Evolutionary conservation across 2,888 invertebrate genomes (phyloP).

Genomic region (Drosophila rubida): DNA sequence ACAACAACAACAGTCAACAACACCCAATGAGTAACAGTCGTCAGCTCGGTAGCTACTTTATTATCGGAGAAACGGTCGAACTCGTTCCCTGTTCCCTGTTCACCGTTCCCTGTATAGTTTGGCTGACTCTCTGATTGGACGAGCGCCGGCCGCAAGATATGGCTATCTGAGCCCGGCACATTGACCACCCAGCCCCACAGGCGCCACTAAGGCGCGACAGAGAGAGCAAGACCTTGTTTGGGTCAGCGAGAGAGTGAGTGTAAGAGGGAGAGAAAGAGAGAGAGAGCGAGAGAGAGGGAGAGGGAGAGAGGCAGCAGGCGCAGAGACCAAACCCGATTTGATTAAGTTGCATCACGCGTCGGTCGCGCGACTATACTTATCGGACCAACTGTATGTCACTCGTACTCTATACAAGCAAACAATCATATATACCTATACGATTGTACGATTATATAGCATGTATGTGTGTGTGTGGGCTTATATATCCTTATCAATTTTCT

Average conservation of each 20-base stretch:
- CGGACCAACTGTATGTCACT: constrained; percentile 57
- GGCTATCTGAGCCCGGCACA: constrained; percentile 67
- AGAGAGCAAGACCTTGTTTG: constrained; percentile 3
- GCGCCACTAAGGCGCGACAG: constrained; percentile 46
- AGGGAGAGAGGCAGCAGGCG: constrained; percentile 14
- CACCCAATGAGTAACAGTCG: constrained; percentile 61
- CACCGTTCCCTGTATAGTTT: constrained; percentile 60
- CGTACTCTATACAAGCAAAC: constrained; percentile 15
- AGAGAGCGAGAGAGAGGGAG: constrained; percentile 6
- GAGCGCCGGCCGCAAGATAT: constrained; percentile 61
- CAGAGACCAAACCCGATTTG: constrained; percentile 62
- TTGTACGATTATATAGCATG: constrained; percentile 26
- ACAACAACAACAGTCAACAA: constrained; percentile 52
- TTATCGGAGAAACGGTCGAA: constrained; percentile 74
- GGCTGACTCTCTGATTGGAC: constrained; percentile 65
- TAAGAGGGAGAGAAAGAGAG: constrained; percentile 19
- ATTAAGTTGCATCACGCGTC: constrained; percentile 75
- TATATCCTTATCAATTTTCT: constrained; percentile 76
- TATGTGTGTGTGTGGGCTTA: constrained; percentile 25
- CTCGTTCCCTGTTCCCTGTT: constrained; percentile 62
- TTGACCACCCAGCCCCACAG: constrained; percentile 61
- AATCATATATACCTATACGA: constrained; percentile 4
- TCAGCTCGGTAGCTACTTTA: constrained; percentile 63
- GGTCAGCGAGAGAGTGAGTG: constrained; percentile 12
- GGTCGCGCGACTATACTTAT: constrained; percentile 80